phyloP scores from a whole-genome alignment of 2,113 vertebrate genomes.

The Ageneiosus marmoratus region DNA sequence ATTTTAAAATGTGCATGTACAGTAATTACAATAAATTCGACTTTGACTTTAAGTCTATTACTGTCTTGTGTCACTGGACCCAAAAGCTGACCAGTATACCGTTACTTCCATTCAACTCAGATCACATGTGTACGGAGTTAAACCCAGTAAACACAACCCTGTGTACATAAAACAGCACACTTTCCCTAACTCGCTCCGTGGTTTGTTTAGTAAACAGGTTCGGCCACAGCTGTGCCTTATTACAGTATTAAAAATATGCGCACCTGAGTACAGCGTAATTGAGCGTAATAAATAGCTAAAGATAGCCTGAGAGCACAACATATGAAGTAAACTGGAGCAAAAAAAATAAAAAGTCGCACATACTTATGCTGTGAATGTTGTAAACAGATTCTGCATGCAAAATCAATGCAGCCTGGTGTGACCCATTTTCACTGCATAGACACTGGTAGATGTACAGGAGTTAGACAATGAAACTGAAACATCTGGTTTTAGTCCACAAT shows the following conservation, averaged over 20 bases:
- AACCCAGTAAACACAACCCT: background rate
- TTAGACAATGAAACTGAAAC: too few relatives aligned
- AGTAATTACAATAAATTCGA: background rate
- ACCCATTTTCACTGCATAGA: slow-evolving; percentile 3
- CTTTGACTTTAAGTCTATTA: background rate
- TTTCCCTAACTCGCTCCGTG: background rate
- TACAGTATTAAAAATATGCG: background rate
- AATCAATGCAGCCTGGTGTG: background rate
- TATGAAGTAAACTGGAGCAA: background rate
- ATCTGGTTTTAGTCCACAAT: too few relatives aligned
- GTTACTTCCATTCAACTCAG: background rate
- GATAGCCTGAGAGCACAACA: background rate
- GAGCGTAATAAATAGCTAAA: background rate
- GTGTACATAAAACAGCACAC: slow-evolving; percentile 12
- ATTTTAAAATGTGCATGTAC: background rate
- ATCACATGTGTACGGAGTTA: background rate
- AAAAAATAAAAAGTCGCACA: too few relatives aligned
- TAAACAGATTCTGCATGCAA: background rate
- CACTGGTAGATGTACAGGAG: too few relatives aligned
- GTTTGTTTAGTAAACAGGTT: slow-evolving; percentile 17
- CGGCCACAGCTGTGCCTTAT: background rate
- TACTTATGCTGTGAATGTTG: background rate
- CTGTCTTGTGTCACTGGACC: background rate
- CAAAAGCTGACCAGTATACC: background rate
- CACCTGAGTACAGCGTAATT: background rate